These are phyloP conservation scores for Bovichtus diacanthus DNA, from an alignment of 2,797 vertebrate genomes.

Conservation along the genomic window DNA sequence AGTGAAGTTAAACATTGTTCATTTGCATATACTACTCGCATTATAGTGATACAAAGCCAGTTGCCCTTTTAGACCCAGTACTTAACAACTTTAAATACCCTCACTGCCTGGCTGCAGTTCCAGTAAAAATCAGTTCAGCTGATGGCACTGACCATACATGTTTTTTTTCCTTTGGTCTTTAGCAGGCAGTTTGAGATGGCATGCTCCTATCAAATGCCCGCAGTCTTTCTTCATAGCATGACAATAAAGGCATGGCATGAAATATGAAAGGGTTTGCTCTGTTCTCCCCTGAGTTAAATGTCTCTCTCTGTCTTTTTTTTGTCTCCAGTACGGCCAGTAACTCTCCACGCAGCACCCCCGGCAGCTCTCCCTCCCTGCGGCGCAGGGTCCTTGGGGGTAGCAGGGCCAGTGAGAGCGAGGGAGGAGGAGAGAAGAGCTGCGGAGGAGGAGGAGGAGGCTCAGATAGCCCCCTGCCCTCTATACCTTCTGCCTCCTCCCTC, in stretches of 20 bases:
- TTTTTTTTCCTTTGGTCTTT: constrained; percentile 26
- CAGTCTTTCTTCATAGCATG: constrained; percentile 27
- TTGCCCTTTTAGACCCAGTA: not conserved
- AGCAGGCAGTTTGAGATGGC: not conserved
- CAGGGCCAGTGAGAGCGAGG: constrained; percentile 83
- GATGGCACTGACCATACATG: constrained; percentile 17
- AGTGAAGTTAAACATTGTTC: too few species aligned
- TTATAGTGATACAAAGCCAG: too few species aligned
- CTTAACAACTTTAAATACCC: not conserved
- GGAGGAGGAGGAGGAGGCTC: constrained; percentile 63
- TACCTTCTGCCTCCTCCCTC: constrained; percentile 81
- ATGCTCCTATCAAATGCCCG: constrained; percentile 24
- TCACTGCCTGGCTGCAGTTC: constrained; percentile 15
- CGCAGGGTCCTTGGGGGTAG: constrained; percentile 87
- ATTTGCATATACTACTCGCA: too few species aligned
- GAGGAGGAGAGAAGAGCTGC: constrained; percentile 68
- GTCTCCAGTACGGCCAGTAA: constrained; percentile 89
- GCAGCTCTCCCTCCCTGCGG: constrained; percentile 91
- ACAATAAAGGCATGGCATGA: constrained; percentile 23
- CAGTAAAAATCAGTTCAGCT: constrained; percentile 23
- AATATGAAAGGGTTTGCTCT: constrained; percentile 6
- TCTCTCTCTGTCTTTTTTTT: not conserved
- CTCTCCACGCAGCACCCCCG: constrained; percentile 92
- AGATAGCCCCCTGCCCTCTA: constrained; percentile 81
- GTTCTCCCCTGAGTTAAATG: not conserved